phyloP scores from a whole-genome alignment of 2,888 invertebrate species.

The Trichogramma evanescens region DNA sequence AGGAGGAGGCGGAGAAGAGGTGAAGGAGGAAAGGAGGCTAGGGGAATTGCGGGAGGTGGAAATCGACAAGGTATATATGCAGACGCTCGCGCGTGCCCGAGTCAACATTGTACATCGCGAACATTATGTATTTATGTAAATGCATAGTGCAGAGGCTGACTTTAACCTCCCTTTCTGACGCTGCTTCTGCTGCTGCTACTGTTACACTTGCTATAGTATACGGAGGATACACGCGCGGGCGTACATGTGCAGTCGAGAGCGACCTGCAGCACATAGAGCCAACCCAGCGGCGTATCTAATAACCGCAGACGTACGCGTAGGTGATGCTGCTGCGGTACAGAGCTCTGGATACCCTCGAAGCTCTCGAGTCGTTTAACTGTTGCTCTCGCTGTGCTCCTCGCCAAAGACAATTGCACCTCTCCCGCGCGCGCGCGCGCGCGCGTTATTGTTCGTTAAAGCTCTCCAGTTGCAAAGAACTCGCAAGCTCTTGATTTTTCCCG shows the following conservation, averaged over 20 bases:
- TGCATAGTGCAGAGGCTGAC: slow-evolving; percentile 31
- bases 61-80: slow-evolving; percentile 43
- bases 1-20: background rate
- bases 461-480: too few relatives aligned
- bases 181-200: slow-evolving; percentile 12
- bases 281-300: background rate
- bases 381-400: too few relatives aligned
- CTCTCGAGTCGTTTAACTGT: too few relatives aligned
- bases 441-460: too few relatives aligned
- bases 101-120: slow-evolving; percentile 46
- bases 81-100: slow-evolving; percentile 18
- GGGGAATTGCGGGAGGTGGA: slow-evolving; percentile 32
- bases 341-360: too few relatives aligned
- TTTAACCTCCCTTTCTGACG: slow-evolving; percentile 21
- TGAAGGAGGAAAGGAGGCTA: slow-evolving; percentile 6
- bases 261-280: slow-evolving; percentile 2
- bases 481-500: too few relatives aligned
- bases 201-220: slow-evolving; percentile 10
- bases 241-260: slow-evolving; percentile 17
- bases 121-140: slow-evolving; percentile 49
- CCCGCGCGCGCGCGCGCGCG: too few relatives aligned
- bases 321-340: background rate
- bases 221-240: slow-evolving; percentile 13
- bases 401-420: too few relatives aligned
- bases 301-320: background rate